These are phyloP conservation scores for Tinea semifulvella DNA, from an alignment of 2,888 invertebrate genomes.

Conservation along the genomic window DNA sequence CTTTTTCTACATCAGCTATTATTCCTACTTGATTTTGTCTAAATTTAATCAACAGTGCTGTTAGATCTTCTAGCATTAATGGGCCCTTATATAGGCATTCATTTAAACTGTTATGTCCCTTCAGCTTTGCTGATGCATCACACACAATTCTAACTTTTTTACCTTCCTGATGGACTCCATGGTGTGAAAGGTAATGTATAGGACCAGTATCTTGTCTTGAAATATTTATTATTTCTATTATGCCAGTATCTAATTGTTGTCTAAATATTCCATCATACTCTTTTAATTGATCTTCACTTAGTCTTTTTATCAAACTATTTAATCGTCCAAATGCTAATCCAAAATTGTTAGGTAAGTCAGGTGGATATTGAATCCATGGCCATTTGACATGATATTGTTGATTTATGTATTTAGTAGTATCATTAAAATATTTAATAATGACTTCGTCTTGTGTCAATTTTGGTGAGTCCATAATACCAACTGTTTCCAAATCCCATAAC, in stretches of 20 bases:
- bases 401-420: conserved; percentile 15
- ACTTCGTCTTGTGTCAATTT: conserved; percentile 18
- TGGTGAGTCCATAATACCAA: conserved; percentile 23
- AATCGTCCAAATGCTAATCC: conserved; percentile 20
- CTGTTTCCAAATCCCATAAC: conserved; percentile 23
- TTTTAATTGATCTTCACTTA: conserved; percentile 1
- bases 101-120: conserved; percentile 21
- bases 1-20: conserved; percentile 24
- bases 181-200: conserved; percentile 21
- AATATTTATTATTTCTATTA: conserved; percentile 14
- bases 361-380: conserved; percentile 20
- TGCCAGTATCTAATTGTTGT: conserved; percentile 12
- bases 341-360: conserved; percentile 17
- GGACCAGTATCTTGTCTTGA: not conserved
- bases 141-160: conserved; percentile 20
- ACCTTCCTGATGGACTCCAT: conserved; percentile 14
- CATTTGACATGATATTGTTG: conserved; percentile 19
- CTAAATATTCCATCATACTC: conserved; percentile 16
- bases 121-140: conserved; percentile 21
- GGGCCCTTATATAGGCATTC: conserved; percentile 24
- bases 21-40: conserved; percentile 20
- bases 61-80: conserved; percentile 22
- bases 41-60: conserved; percentile 22
- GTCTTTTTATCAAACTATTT: conserved; percentile 15
- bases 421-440: conserved; percentile 19